These are phyloP conservation scores for Okapia johnstoni DNA, from an alignment of 2,113 vertebrate species.

Conservation along the genomic window DNA sequence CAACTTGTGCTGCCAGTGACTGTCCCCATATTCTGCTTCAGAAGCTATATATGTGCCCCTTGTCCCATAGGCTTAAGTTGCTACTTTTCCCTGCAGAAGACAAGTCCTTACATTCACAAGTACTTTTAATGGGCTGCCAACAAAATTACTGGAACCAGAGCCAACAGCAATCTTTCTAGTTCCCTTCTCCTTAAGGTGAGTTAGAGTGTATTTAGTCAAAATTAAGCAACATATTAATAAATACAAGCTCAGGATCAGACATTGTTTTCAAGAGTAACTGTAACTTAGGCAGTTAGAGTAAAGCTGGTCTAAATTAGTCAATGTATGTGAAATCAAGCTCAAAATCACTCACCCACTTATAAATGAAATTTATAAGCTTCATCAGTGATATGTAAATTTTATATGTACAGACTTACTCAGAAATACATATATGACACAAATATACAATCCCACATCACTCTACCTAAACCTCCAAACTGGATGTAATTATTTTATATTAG, in stretches of 20 bases:
- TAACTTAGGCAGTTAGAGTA: neutral
- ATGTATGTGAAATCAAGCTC: neutral
- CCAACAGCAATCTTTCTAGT: neutral
- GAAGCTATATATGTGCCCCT: neutral
- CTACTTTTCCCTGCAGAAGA: neutral
- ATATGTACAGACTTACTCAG: neutral
- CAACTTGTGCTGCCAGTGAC: neutral
- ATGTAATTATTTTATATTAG: neutral
- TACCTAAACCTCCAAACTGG: neutral
- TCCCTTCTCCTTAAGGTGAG: neutral
- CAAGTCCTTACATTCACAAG: neutral
- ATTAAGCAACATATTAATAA: neutral
- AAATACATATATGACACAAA: neutral
- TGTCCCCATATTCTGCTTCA: neutral
- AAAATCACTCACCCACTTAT: neutral
- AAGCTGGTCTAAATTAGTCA: neutral
- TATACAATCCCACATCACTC: neutral
- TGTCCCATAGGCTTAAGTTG: neutral
- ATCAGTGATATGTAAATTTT: neutral
- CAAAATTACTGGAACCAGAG: neutral
- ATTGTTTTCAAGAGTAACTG: neutral
- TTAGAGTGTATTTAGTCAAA: neutral
- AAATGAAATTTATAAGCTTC: neutral
- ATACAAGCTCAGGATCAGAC: neutral
- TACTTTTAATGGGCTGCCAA: neutral